Evolutionary conservation across 2,113 vertebrate genomes (phyloP), one percentile per base, ranked within the genome.

Genomic region (Lethenteron reissneri): DNA sequence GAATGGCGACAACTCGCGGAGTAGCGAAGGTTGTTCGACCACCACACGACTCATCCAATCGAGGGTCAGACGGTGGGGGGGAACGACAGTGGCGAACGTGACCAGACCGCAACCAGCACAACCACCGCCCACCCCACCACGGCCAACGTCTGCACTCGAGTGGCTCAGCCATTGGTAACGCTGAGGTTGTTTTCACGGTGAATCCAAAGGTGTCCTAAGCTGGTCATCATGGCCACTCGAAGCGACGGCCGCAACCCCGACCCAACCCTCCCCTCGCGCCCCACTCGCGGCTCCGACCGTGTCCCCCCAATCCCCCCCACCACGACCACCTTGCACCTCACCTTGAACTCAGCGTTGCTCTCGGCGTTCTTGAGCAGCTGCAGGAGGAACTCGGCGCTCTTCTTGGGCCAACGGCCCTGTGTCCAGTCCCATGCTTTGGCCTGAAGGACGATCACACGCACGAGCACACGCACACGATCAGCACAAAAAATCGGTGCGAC

Each of bases 311-410:
- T 41, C 2, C 1, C 13, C n/a, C 4, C 4, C 3, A 2, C 60
- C 2, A 11, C 10, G 71, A 59, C 5, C 1, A 12, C 2, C 1
- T 41, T 10, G 10, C 0, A 1, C 75, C 58, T 1, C 71, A 96
- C 94, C 92, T 99, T 99, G 19, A 99, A 87, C 77, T 99, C 92
- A 12, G 94, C 94, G 0, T 99, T 99, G 80, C 94, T 99, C 79
- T 99, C 94, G 0, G 92, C 94, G 0, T 99, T 99, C 71, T 99
- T 99, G 1, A 99, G 85, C 92, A 99, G 96, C 77, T 99, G 94
- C 72, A 99, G 84, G 56, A 99, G 77, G 79, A 99, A 99, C 76
- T 97, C 91, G 0, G 94, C 91, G 0, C 94, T 99, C 78, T 97
- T 96, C 80, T 95, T 97, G 60, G 94, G 94, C 92, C 94, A 99